Percentiles rank a stretch among this genome's conserved stretches.
Evolutionary conservation across 2,888 invertebrate species (phyloP).

Genomic region (Xylota segnis): DNA sequence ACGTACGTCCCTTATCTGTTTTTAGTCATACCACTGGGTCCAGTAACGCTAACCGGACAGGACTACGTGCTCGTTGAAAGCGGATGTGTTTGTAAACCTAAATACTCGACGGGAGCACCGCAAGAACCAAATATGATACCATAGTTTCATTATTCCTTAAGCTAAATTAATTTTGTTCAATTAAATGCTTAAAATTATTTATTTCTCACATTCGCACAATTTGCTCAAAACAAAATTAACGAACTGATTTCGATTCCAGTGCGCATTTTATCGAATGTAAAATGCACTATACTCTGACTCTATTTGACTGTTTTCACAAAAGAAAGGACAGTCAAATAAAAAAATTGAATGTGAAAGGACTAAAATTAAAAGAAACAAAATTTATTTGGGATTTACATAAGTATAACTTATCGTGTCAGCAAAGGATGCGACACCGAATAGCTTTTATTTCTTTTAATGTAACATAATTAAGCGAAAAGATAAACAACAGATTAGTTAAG

Average conservation of each 20-base stretch:
- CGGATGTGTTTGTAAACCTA: slow-evolving; percentile 94
- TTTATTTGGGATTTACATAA: slow-evolving; percentile 18
- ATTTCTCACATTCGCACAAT: slow-evolving; percentile 18
- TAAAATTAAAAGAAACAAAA: slow-evolving; percentile 39
- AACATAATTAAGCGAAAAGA: slow-evolving; percentile 46
- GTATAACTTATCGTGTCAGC: slow-evolving; percentile 17
- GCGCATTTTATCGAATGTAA: slow-evolving; percentile 42
- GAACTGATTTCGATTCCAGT: slow-evolving; percentile 63
- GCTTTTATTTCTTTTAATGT: slow-evolving; percentile 63
- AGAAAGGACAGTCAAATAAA: slow-evolving; percentile 12
- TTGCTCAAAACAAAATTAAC: slow-evolving; percentile 19
- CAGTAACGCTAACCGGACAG: slow-evolving; percentile 95
- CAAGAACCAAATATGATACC: slow-evolving; percentile 85
- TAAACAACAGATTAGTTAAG: slow-evolving; percentile 34
- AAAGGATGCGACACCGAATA: slow-evolving; percentile 23
- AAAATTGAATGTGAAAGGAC: slow-evolving; percentile 37
- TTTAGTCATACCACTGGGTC: slow-evolving; percentile 94
- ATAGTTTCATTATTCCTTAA: slow-evolving; percentile 78
- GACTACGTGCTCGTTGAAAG: slow-evolving; percentile 98
- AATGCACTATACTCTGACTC: slow-evolving; percentile 8
- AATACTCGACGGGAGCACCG: slow-evolving; percentile 84
- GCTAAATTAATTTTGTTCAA: slow-evolving; percentile 42
- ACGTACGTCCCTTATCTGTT: slow-evolving; percentile 95
- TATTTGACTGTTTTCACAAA: slow-evolving; percentile 17
- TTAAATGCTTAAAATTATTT: slow-evolving; percentile 26